A percentile compares a stretch with the other conserved stretches of the same genome.
These are phyloP conservation scores for Ptilodon capucinus DNA, from an alignment of 2,888 invertebrate species.

Conservation along the genomic window DNA sequence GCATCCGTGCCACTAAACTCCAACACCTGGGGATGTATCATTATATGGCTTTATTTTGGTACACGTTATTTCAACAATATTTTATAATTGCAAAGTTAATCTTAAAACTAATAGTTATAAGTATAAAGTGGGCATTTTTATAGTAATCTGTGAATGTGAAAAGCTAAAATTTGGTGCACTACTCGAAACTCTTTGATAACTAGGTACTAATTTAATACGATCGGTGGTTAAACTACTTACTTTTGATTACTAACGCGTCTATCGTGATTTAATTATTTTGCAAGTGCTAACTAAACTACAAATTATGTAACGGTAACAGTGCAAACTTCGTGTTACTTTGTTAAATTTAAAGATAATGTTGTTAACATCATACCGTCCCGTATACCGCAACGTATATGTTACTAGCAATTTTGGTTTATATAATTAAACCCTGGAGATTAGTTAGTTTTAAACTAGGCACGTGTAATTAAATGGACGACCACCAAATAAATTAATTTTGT, in stretches of 20 bases:
- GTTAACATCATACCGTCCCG: too few relatives aligned
- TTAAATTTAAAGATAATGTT: too few relatives aligned
- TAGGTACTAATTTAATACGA: not conserved
- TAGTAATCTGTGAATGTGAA: not conserved
- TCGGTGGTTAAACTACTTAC: not conserved
- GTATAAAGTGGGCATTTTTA: not conserved
- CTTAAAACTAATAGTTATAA: not conserved
- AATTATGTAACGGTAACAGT: not conserved
- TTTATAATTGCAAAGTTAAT: not conserved
- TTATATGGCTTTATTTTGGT: not conserved
- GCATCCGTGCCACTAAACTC: slow-evolving; percentile 66
- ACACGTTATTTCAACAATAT: not conserved
- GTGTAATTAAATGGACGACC: slow-evolving; percentile 9
- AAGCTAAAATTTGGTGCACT: not conserved
- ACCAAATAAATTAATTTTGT: slow-evolving; percentile 13
- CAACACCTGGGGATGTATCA: slow-evolving; percentile 49
- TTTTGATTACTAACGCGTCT: not conserved
- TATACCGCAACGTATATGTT: not conserved
- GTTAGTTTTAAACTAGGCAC: slow-evolving; percentile 18
- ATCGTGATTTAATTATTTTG: not conserved
- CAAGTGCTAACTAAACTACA: not conserved
- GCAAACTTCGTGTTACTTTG: too few relatives aligned
- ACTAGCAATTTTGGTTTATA: slow-evolving; percentile 4
- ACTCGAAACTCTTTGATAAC: not conserved
- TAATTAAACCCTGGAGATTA: slow-evolving; percentile 13